Evolutionary conservation across 2,797 vertebrate genomes (phyloP), one percentile per base, ranked within the genome.

Genomic region (Chromis chromis): DNA sequence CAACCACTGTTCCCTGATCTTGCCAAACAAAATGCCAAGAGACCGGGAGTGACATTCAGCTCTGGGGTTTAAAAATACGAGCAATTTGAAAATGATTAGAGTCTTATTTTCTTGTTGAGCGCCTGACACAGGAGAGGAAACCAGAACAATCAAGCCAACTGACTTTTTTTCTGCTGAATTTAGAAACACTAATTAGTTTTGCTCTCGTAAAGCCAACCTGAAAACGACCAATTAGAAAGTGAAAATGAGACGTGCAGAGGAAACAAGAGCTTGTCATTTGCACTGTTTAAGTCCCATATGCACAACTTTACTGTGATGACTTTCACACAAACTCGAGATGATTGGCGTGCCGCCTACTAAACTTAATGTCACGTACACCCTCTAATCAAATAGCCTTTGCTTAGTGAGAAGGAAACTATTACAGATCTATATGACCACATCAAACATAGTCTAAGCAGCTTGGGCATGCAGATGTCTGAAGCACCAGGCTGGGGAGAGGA

Each of bases 171-270:
- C 85, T 81, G 91, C 94, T 94, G 93, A 94, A 94, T 95, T 94
- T 95, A 95, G 94, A 93, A 95, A 95, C 93, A 91, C 94, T 95
- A 95, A 95, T 95, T 95, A 95, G 94, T 94, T 95, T 95, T 93
- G 93, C 93, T 93, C 94, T 94, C 92, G 85, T 94, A 94, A 95
- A 95, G 91, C 88, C 92, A 95, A 95, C 93, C 94, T 94, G 94
- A 95, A 94, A 95, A 94, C 84, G 93, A 93, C 94, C 94, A 94
- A 95, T 95, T 94, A 95, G 92, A 94, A 93, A 90, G 92, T 92
- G 93, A 89, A 91, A 95, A 94, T 93, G 88, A 92, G 91, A 91
- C 75, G 81, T 86, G 90, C 84, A 66, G 86, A 81, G 88, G 92
- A 94, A 93, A 94, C 92, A 93, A 86, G 83, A 85, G 87, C 89